These are phyloP conservation scores for Marmota flaviventris DNA, from an alignment of 2,113 vertebrate species.

Conservation along the genomic window DNA sequence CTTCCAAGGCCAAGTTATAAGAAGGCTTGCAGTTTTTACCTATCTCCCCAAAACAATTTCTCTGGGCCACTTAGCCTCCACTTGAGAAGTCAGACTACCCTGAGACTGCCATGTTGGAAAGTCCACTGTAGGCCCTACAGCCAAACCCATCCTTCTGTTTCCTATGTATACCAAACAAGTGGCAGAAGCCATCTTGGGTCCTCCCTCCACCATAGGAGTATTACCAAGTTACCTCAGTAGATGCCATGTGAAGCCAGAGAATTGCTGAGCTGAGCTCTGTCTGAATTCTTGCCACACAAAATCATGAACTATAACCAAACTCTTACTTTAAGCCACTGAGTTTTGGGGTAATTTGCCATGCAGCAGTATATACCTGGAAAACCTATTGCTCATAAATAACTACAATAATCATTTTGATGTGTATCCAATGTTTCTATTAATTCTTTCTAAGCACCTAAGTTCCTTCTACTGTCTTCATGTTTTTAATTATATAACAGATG, in stretches of 20 bases:
- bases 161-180: not conserved
- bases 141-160: not conserved
- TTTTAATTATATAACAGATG: constrained; percentile 24
- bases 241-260: not conserved
- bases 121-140: not conserved
- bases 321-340: not conserved
- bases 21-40: not conserved
- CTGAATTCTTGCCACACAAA: constrained; percentile 7
- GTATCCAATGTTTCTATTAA: constrained; percentile 7
- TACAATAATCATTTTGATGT: not conserved
- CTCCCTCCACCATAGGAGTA: not conserved
- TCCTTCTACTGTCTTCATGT: not conserved
- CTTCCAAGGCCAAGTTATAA: not conserved
- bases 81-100: not conserved
- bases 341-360: not conserved
- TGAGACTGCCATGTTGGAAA: not conserved
- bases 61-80: not conserved
- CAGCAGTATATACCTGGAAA: not conserved
- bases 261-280: not conserved
- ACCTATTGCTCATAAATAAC: not conserved
- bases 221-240: not conserved
- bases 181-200: not conserved
- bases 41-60: not conserved
- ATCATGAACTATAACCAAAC: not conserved
- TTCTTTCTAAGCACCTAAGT: not conserved